A percentile compares a stretch with the other conserved stretches of the same genome.
phyloP scores from a whole-genome alignment of 2,888 invertebrate species.

The Drosophila ezoana region DNA sequence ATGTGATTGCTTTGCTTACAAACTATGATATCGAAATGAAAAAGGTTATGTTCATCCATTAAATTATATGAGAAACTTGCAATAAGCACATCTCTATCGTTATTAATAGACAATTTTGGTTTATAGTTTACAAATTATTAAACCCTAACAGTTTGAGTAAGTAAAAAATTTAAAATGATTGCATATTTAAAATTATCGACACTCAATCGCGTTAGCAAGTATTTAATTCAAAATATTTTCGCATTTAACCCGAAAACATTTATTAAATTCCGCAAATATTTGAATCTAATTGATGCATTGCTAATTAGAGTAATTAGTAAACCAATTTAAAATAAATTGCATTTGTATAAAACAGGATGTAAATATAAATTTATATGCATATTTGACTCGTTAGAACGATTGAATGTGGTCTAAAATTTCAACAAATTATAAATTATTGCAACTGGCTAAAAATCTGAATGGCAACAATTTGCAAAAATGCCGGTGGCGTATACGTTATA shows the following conservation, averaged over 20 bases:
- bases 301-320: conserved; percentile 14
- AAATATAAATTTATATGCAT: neutral
- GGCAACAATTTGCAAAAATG: conserved; percentile 15
- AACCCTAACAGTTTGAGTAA: no score
- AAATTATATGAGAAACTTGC: no score
- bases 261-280: neutral
- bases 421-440: conserved; percentile 1
- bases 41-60: no score
- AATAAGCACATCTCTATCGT: no score
- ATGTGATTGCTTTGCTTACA: no score
- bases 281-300: neutral
- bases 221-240: no score
- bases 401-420: conserved; percentile 10
- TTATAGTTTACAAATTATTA: no score
- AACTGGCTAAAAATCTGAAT: neutral
- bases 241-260: no score
- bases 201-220: no score
- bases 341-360: neutral
- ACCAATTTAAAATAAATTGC: conserved; percentile 1
- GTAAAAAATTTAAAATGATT: no score
- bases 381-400: neutral
- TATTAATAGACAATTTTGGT: no score
- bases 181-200: neutral
- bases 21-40: no score
- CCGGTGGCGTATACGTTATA: conserved; percentile 50